A percentile compares a stretch with the other conserved stretches of the same genome.
These are phyloP conservation scores for Ophion costatus DNA, from an alignment of 2,888 invertebrate genomes.

Conservation along the genomic window DNA sequence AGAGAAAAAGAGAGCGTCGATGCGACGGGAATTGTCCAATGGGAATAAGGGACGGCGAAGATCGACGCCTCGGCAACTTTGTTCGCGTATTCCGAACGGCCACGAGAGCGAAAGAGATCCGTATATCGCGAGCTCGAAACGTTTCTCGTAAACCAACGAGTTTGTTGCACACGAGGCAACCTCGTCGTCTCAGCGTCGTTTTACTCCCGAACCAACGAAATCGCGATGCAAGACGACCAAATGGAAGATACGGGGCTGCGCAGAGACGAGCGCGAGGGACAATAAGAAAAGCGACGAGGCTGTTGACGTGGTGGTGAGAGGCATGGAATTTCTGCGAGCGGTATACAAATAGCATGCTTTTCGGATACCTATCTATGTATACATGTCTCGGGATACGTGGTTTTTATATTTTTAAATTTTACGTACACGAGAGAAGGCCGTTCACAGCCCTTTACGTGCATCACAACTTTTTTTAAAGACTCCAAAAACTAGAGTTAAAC, in stretches of 20 bases:
- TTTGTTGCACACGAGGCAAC: slow-evolving; percentile 66
- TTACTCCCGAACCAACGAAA: slow-evolving; percentile 62
- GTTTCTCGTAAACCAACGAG: slow-evolving; percentile 68
- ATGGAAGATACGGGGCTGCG: slow-evolving; percentile 18
- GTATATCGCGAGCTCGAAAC: slow-evolving; percentile 20
- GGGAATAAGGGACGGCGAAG: slow-evolving; percentile 52
- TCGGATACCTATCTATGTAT: slow-evolving; percentile 3
- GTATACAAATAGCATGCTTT: slow-evolving; percentile 57
- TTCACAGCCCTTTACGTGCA: background rate
- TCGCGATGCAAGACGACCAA: slow-evolving; percentile 41
- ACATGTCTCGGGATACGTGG: background rate
- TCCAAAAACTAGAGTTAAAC: background rate
- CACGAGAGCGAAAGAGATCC: slow-evolving; percentile 42
- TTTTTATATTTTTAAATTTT: background rate
- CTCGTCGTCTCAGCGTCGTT: slow-evolving; percentile 51
- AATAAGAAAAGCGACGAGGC: slow-evolving; percentile 25
- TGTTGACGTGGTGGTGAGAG: slow-evolving; percentile 28
- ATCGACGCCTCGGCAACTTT: slow-evolving; percentile 61
- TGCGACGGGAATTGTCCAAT: slow-evolving; percentile 61
- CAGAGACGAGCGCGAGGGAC: slow-evolving; percentile 29
- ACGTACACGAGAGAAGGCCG: background rate
- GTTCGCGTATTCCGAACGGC: slow-evolving; percentile 52
- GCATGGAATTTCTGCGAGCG: slow-evolving; percentile 52
- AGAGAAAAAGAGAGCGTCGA: slow-evolving; percentile 37
- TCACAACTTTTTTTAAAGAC: background rate